Conservation (phyloP, 2,888 invertebrate species). For the Dasysyrphus tricinctus region DNA sequence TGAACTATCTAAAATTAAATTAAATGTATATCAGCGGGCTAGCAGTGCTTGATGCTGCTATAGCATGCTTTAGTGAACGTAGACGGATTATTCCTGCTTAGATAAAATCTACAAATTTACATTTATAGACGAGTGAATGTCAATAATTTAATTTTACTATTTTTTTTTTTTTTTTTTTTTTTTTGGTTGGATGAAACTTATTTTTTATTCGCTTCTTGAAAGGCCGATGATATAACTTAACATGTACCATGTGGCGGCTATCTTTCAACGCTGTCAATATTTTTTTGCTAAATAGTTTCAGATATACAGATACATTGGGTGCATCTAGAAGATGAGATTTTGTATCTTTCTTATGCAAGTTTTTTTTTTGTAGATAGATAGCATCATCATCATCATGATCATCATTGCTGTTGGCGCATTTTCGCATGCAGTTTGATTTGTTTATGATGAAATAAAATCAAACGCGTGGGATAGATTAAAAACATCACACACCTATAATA, state of each 20-base stretch:
- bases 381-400: conserved; percentile 28
- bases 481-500: background rate
- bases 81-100: conserved; percentile 6
- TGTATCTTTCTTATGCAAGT: conserved; percentile 56
- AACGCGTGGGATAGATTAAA: conserved; percentile 51
- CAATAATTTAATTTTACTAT: conserved; percentile 60
- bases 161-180: conserved; percentile 14
- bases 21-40: conserved; percentile 47
- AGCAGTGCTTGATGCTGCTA: background rate
- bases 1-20: conserved; percentile 67
- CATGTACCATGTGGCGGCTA: conserved; percentile 66
- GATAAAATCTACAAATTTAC: conserved; percentile 4
- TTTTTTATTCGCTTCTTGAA: conserved; percentile 44
- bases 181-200: conserved; percentile 16
- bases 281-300: conserved; percentile 58
- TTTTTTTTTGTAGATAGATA: conserved; percentile 24
- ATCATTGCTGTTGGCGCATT: conserved; percentile 42
- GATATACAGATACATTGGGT: background rate
- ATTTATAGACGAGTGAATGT: conserved; percentile 57
- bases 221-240: conserved; percentile 41
- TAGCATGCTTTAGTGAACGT: background rate
- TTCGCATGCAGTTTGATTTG: conserved; percentile 63
- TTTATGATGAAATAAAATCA: conserved; percentile 69
- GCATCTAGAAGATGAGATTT: conserved; percentile 20
- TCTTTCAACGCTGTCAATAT: conserved; percentile 74